Conservation (phyloP, 2,797 vertebrate genomes). For the Spheniscus humboldti region DNA sequence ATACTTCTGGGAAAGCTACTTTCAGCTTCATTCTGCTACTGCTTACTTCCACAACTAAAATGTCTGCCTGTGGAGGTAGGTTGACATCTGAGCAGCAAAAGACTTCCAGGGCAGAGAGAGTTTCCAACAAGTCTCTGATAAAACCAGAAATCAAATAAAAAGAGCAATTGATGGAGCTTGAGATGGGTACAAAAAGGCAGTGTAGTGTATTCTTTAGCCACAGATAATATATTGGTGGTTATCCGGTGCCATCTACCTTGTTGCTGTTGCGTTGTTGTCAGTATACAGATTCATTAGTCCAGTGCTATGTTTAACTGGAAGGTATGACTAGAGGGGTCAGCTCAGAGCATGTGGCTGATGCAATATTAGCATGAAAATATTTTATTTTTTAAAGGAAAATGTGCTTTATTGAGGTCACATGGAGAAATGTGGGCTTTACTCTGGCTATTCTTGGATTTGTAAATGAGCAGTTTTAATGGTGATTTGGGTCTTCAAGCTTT, state of each 20-base stretch:
- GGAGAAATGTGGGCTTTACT: background rate
- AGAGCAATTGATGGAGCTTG: background rate
- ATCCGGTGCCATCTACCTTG: background rate
- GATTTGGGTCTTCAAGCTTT: background rate
- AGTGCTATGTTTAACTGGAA: background rate
- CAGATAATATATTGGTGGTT: background rate
- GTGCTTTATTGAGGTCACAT: background rate
- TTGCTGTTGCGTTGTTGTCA: background rate
- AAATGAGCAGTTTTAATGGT: background rate
- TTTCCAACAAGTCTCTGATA: background rate
- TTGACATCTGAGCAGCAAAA: background rate
- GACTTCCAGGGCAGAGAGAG: background rate
- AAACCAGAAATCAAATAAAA: background rate
- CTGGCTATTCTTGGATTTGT: background rate
- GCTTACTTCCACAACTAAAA: no score
- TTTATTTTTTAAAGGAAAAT: background rate
- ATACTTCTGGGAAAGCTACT: background rate
- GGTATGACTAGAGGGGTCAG: background rate
- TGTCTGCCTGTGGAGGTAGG: background rate
- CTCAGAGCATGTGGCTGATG: background rate
- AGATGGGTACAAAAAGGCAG: background rate
- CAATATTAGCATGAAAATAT: background rate
- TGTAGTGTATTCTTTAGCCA: background rate
- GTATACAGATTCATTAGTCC: background rate
- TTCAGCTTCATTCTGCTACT: background rate